These are phyloP conservation scores for Leptocoma aspasia DNA, from an alignment of 2,113 vertebrate species.

Conservation along the genomic window DNA sequence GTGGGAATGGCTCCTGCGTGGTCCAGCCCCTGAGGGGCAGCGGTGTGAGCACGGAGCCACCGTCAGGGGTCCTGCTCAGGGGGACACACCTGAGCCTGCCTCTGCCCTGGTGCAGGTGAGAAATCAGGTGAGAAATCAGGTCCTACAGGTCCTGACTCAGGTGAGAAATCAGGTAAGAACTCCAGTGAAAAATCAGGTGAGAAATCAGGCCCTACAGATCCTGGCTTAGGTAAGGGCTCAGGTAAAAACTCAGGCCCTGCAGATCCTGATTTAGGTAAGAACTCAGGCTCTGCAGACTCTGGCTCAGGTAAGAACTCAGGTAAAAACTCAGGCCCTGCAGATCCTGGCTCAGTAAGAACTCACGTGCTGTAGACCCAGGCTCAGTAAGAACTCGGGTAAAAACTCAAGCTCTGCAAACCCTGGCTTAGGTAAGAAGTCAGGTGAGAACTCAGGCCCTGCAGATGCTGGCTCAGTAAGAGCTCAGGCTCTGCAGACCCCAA, in stretches of 20 bases:
- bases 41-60: background rate
- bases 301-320: background rate
- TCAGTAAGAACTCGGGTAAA: background rate
- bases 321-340: fast-evolving
- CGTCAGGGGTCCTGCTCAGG: background rate
- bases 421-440: background rate
- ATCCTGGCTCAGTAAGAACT: background rate
- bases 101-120: background rate
- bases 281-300: background rate
- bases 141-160: too few relatives aligned
- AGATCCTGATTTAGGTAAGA: fast-evolving
- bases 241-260: too few relatives aligned
- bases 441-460: background rate
- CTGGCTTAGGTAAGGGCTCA: background rate
- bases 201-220: background rate
- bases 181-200: background rate
- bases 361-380: background rate
- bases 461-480: background rate
- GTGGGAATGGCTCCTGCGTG: background rate
- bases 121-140: background rate
- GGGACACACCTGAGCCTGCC: background rate
- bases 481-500: background rate
- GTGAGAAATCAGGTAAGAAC: background rate
- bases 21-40: background rate
- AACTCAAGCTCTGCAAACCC: background rate